phyloP scores from a whole-genome alignment of 2,888 invertebrate species.

The Drosophila atripex region DNA sequence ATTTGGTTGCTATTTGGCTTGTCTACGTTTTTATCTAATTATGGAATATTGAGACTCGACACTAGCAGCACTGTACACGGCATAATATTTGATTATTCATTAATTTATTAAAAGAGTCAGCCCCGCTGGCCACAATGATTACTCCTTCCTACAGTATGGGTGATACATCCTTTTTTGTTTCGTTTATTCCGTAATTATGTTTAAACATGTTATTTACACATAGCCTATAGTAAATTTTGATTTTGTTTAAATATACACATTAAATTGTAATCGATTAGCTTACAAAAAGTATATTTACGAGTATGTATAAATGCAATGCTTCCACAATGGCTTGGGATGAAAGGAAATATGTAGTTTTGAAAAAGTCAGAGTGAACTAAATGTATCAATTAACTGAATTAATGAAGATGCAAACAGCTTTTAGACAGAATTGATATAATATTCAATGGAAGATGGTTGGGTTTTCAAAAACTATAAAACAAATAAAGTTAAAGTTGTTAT shows the following conservation, averaged over 20 bases:
- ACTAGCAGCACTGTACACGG: conserved; percentile 39
- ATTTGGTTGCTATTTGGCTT: conserved; percentile 28
- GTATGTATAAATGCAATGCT: conserved; percentile 24
- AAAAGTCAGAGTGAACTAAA: background rate
- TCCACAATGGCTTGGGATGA: conserved; percentile 18
- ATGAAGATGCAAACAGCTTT: conserved; percentile 2
- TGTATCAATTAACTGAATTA: conserved; percentile 32
- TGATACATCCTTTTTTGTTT: conserved; percentile 21
- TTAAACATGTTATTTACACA: conserved; percentile 64
- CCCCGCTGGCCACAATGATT: conserved; percentile 34
- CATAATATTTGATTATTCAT: conserved; percentile 51
- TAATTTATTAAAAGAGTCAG: conserved; percentile 55
- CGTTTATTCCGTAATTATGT: conserved; percentile 51
- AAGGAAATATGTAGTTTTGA: too few species aligned
- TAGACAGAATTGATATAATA: background rate
- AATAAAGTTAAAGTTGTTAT: background rate
- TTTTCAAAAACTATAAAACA: too few species aligned
- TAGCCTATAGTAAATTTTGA: conserved; percentile 32
- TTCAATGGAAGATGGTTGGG: background rate
- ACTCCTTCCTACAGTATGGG: conserved; percentile 25
- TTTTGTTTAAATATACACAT: conserved; percentile 65
- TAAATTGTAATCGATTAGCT: conserved; percentile 48
- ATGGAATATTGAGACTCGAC: conserved; percentile 47
- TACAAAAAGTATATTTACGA: conserved; percentile 17
- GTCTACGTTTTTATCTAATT: conserved; percentile 55